Percentiles rank a stretch among this genome's conserved stretches.
These are phyloP conservation scores for Mobula birostris DNA, from an alignment of 2,113 vertebrate species.

Conservation along the genomic window DNA sequence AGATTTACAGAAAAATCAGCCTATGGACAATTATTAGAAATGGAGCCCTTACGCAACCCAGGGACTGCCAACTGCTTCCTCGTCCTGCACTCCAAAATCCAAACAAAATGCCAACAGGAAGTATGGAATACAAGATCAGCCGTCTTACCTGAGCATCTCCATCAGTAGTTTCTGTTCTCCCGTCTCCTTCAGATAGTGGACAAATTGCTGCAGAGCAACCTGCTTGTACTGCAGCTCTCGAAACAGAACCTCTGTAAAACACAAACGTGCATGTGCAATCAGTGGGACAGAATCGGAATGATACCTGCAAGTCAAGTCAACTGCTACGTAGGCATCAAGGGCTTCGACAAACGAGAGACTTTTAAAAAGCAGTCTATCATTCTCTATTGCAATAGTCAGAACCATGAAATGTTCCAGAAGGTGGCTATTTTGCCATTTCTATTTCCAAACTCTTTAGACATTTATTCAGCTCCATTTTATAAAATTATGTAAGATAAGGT, in stretches of 20 bases:
- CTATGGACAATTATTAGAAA: too few species aligned
- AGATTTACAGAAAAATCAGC: too few species aligned
- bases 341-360: not conserved
- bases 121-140: not conserved
- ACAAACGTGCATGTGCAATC: not conserved
- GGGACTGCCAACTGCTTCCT: not conserved
- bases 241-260: slow-evolving; percentile 72
- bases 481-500: too few species aligned
- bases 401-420: not conserved
- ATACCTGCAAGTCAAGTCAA: not conserved
- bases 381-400: not conserved
- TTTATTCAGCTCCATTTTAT: too few species aligned
- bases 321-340: not conserved
- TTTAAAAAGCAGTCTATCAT: not conserved
- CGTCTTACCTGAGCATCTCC: slow-evolving; percentile 75
- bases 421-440: too few species aligned
- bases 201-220: slow-evolving; percentile 77
- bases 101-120: not conserved
- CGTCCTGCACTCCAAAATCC: not conserved
- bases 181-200: slow-evolving; percentile 81
- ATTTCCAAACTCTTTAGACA: too few species aligned
- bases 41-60: too few species aligned
- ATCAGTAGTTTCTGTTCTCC: slow-evolving; percentile 74
- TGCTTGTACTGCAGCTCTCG: slow-evolving; percentile 77
- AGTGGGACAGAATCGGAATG: not conserved